Evolutionary conservation across 1,140 invertebrate species (phyloP).

Genomic region (Calosoma granatense): DNA sequence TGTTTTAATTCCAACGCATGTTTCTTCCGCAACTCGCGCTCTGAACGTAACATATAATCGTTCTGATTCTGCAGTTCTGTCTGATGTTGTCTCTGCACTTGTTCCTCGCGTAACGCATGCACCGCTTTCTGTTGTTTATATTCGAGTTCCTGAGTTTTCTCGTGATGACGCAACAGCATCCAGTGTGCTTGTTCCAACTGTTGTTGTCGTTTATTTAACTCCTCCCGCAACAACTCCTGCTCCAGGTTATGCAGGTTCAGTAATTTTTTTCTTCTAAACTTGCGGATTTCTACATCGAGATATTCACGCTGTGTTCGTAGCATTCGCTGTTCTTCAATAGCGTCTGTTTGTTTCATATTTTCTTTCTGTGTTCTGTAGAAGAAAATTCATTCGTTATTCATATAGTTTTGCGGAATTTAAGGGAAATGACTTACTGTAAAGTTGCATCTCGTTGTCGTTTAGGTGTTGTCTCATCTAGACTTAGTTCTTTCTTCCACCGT

Average conservation of each 20-base stretch:
- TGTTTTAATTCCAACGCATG: slow-evolving; percentile 96
- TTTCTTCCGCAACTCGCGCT: slow-evolving; percentile 90
- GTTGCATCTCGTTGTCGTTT: slow-evolving; percentile 87
- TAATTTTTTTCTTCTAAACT: slow-evolving; percentile 85
- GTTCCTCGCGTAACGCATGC: slow-evolving; percentile 84
- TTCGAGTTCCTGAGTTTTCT: slow-evolving; percentile 93
- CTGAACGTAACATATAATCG: slow-evolving; percentile 90
- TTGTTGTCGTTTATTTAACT: slow-evolving; percentile 86
- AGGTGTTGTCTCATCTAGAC: slow-evolving; percentile 81
- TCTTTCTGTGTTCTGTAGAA: slow-evolving; percentile 74
- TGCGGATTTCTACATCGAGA: slow-evolving; percentile 83
- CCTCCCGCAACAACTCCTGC: slow-evolving; percentile 86
- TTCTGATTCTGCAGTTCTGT: slow-evolving; percentile 94
- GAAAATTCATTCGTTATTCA: slow-evolving; percentile 6
- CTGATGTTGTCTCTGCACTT: slow-evolving; percentile 82
- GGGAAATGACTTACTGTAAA: slow-evolving; percentile 51
- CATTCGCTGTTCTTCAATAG: slow-evolving; percentile 79
- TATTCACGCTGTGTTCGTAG: slow-evolving; percentile 82
- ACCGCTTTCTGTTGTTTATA: slow-evolving; percentile 91
- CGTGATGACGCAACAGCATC: slow-evolving; percentile 93
- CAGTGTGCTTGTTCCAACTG: slow-evolving; percentile 90
- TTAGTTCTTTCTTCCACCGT: slow-evolving; percentile 86
- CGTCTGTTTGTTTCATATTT: slow-evolving; percentile 81
- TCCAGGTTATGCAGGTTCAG: slow-evolving; percentile 79
- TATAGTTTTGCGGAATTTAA: not conserved